Base-by-base conservation (phyloP, 2,888 invertebrate species). In the Sphecodes monilicornis region DNA sequence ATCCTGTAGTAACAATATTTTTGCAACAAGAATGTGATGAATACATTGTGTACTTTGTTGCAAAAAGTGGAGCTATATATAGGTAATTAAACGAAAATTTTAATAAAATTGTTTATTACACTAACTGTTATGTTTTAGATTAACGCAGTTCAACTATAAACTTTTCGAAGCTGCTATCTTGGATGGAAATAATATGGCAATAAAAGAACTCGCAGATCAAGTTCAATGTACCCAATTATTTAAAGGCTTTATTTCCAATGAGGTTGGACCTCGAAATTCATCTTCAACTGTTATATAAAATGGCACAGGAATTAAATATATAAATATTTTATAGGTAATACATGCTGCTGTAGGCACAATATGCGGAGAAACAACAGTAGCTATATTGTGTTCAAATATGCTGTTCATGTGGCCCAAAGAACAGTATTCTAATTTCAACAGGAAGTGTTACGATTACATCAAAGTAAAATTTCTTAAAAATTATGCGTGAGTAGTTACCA, bases 401-500 rank as follows among this genome's bases (percentile, higher is more conserved):
- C 83, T 91, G 13, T 90, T 86, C 43, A 78, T 90, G 39, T 93
- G 92, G 92, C 91, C 92, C 39, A 87, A 75, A 43, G 86, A 90
- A 57, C 68, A 75, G 46, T 74, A 64, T 64, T 83, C 43, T 60
- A 78, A 77, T 69, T 88, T 86, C 36, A 76, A 43, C 54, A 50
- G n/a, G 39, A 82, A 91, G 41, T 70, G 89, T 3, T 90, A 80
- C 74, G 69, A 80, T 60, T 94, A 90, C 78, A 89, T 32, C 41
- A 93, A 93, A 87, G 75, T 90, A 43, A 88, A 92, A 75, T 91
- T 90, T 75, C 86, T 93, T 29, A 86, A 88, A 78, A 89, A 90
- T 29, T 86, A 87, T 43, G 87, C 85, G 93, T 91, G 84, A 87
- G 85, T 74, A 75, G 68, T 54, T 76, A 46, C n/a, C 41, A 22